Base-by-base conservation (phyloP, 2,113 vertebrate genomes). In the Catharus minimus region DNA sequence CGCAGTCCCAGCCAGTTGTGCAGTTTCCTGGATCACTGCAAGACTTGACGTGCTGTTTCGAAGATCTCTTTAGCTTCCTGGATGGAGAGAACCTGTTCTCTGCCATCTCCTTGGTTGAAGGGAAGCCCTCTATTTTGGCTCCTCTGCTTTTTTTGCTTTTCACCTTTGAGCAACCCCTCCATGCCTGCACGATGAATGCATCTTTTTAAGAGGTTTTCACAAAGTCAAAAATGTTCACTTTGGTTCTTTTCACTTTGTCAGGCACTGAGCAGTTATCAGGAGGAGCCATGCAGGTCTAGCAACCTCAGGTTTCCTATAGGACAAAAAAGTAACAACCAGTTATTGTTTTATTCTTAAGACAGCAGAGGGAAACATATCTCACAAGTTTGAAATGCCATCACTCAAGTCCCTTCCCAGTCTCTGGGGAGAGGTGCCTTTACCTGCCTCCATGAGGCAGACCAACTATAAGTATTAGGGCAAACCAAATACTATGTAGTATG, bases 281-380 rank as follows among this genome's bases (percentile, higher is more conserved):
- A 79, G 75, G 46, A 87, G 74, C 44, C 74, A 55, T 2, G 17
- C 1, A 2, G n/a, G 36, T 89, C 50, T 50, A 85, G 50, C 46
- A 86, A 66, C 21, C 13, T 88, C 62, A 33, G 58, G 78, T 74
- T 92, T 95, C 88, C 95, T 95, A 60, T 2, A 71, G 26, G n/a
- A 30, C 23, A 92, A 89, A 89, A 66, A 82, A 77, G 30, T 50
- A 89, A 94, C 64, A 88, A 62, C 2, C 24, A 47, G 64, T 95
- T 85, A 95, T 13, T 85, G 27, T n/a, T 87, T 75, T 39, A 82
- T 50, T 88, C 82, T 76, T 58, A 56, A 4, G 9, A 36, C 43
- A 65, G 15, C 36, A 69, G 15, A 89, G 89, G 19, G 14, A 91
- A 94, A 91, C 9, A 16, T 3, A 65, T 11, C 26, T 69, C 26